Evolutionary conservation across 37 sponge, comb jelly and placozoan genomes (phyloP).

Genomic region (Halichondria panicea): DNA sequence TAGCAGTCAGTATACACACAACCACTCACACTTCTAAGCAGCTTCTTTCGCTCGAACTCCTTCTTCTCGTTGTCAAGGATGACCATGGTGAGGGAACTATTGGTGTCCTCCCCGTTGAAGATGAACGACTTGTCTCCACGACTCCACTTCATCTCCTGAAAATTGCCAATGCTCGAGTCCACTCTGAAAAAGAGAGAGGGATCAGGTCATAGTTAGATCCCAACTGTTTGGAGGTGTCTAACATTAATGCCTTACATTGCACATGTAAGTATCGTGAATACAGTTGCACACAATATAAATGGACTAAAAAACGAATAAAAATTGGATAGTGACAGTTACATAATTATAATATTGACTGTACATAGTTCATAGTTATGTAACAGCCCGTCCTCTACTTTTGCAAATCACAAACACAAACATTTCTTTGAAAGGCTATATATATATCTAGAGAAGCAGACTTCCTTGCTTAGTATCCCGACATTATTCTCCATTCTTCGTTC

Average conservation of each 20-base stretch:
- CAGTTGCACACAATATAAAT: background rate
- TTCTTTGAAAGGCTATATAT: too few relatives aligned
- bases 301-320: background rate
- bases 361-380: too few relatives aligned
- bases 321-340: background rate
- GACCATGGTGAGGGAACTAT: slow-evolving; percentile 45
- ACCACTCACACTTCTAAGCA: slow-evolving; percentile 50
- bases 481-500: too few relatives aligned
- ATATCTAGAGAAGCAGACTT: too few relatives aligned
- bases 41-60: slow-evolving; percentile 58
- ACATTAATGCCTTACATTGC: too few relatives aligned
- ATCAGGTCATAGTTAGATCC: background rate
- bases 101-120: slow-evolving; percentile 74
- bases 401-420: too few relatives aligned
- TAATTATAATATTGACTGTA: background rate
- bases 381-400: too few relatives aligned
- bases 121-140: slow-evolving; percentile 88
- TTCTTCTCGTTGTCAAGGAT: slow-evolving; percentile 80
- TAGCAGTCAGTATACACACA: too few relatives aligned
- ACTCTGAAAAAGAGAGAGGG: slow-evolving; percentile 53
- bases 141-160: slow-evolving; percentile 86
- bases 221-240: too few relatives aligned
- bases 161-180: slow-evolving; percentile 85
- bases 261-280: too few relatives aligned
- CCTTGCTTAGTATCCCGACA: too few relatives aligned